Base-by-base conservation (phyloP, 2,797 vertebrate species). In the Takifugu rubripes region DNA sequence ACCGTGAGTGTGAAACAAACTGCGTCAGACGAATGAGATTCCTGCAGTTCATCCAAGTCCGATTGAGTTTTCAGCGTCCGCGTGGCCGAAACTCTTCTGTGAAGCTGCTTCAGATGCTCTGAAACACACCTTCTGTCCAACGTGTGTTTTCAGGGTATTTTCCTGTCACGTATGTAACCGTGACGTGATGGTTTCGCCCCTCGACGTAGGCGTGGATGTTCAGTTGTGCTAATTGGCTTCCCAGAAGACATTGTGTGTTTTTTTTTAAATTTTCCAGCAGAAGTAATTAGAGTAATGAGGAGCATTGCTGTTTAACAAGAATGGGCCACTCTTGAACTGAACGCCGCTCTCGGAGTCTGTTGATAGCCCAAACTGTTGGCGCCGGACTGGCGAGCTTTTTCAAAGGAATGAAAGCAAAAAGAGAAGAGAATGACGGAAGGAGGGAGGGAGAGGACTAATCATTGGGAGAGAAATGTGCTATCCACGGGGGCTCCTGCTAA, bases 401-500 rank as follows among this genome's bases (percentile, higher is more conserved):
- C 58, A 55, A 61, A 52, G 55, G 60, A 63, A 45, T 14, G 31
- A 47, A 61, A 62, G 54, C 49, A 25, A 49, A 63, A 51, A 40
- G 52, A 50, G 26, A 52, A 44, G 9, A 21, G 26, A 5, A 5
- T 25, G 40, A 2, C 21, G 25, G 5, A 25, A 15, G 49, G 43
- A 2, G 64, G 24, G 25, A 42, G 50, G 49, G 71, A 25, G 52
- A 52, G 58, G 70, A 75, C 78, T 82, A 82, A 85, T 81, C 75
- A 81, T 62, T 78, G 75, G 56, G 71, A 77, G 78, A 80, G 76
- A 63, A 79, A 78, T 78, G 81, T 77, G 66, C 68, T 78, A 83
- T 85, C 88, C 88, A 83, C 79, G 74, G 84, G 88, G 86, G 88
- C 82, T 81, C 72, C 76, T 78, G 84, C 84, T 91, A 91, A 91